Conservation (phyloP, 2,797 vertebrate species). For the Eptatretus atami region DNA sequence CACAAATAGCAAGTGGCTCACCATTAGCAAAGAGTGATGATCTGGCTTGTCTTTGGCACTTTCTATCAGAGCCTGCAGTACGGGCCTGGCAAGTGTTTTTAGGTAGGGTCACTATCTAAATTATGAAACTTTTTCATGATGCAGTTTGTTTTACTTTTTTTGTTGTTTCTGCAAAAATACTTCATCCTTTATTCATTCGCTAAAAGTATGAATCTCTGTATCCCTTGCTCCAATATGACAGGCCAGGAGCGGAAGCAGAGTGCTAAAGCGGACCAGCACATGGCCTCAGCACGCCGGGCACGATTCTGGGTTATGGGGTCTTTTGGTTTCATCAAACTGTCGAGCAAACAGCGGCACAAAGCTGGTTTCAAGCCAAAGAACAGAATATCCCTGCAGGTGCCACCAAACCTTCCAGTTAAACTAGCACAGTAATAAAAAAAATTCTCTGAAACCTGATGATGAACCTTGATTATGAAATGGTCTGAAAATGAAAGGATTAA, state of each 20-base stretch:
- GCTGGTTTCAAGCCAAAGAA: no score
- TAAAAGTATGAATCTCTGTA: no score
- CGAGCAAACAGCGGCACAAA: no score
- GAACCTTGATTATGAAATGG: no score
- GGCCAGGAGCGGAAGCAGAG: conserved; percentile 62
- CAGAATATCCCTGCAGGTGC: no score
- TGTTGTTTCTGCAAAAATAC: not conserved
- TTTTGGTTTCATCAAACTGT: no score
- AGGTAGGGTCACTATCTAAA: conserved; percentile 19
- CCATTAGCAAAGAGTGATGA: conserved; percentile 42
- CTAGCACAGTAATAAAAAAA: no score
- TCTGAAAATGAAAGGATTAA: no score
- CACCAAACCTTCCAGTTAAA: no score
- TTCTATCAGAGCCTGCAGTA: conserved; percentile 56
- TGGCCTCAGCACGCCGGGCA: conserved; percentile 11
- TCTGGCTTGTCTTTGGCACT: conserved; percentile 34
- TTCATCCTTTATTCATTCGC: not conserved
- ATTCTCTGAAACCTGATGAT: no score
- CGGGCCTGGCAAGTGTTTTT: conserved; percentile 93
- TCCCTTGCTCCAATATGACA: conserved; percentile 12
- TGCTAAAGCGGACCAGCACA: conserved; percentile 41
- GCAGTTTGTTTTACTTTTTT: not conserved
- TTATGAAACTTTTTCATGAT: not conserved
- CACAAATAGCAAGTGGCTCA: no score
- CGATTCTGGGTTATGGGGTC: no score